Evolutionary conservation across 2,113 vertebrate genomes (phyloP).

Genomic region (Gobiocypris rarus): DNA sequence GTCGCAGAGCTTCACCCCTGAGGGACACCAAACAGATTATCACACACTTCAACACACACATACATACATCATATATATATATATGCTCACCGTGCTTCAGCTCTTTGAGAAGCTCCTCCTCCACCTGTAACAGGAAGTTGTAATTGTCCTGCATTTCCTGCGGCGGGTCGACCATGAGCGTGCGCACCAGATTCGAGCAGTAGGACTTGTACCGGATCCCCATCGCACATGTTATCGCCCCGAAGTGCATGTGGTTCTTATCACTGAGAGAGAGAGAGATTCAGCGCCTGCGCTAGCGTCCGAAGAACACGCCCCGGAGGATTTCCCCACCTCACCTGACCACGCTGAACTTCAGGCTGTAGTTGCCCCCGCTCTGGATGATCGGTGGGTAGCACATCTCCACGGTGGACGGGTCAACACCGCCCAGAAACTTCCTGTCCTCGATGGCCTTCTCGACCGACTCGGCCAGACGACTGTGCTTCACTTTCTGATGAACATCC

Average conservation of each 20-base stretch:
- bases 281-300: too few species aligned
- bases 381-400: constrained; percentile 98
- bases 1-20: constrained; percentile 87
- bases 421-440: constrained; percentile 89
- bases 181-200: constrained; percentile 95
- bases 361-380: constrained; percentile 93
- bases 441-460: constrained; percentile 96
- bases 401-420: constrained; percentile 88
- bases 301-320: too few species aligned
- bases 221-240: constrained; percentile 94
- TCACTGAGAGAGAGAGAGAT: constrained; percentile 69
- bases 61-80: background rate
- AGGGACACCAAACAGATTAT: too few species aligned
- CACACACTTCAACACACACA: too few species aligned
- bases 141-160: constrained; percentile 96
- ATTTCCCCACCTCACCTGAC: too few species aligned
- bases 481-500: constrained; percentile 82
- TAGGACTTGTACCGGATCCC: constrained; percentile 97
- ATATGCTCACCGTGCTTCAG: constrained; percentile 83
- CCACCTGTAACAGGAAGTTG: constrained; percentile 89
- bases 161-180: constrained; percentile 91
- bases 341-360: constrained; percentile 95
- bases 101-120: constrained; percentile 89
- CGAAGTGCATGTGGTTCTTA: constrained; percentile 95
- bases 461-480: constrained; percentile 92